Evolutionary conservation across 2,888 invertebrate species (phyloP).

Genomic region (Monopis laevigella): DNA sequence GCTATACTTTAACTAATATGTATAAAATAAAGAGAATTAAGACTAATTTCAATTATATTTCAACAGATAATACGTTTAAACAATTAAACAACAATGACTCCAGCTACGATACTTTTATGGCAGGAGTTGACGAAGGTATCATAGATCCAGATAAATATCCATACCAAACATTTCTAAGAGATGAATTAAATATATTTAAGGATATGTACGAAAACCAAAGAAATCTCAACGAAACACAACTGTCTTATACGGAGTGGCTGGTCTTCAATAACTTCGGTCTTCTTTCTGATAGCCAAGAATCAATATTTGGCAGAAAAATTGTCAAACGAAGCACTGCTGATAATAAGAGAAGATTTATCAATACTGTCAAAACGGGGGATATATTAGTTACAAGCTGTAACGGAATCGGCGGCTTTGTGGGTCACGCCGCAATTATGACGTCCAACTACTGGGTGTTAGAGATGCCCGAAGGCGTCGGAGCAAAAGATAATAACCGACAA

Average conservation of each 20-base stretch:
- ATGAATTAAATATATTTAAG: slow-evolving; percentile 37
- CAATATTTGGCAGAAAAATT: slow-evolving; percentile 34
- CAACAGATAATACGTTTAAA: too few species aligned
- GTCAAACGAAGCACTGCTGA: slow-evolving; percentile 31
- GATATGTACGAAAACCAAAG: slow-evolving; percentile 28
- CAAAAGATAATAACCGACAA: slow-evolving; percentile 31
- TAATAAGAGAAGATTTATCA: slow-evolving; percentile 34
- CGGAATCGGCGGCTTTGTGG: slow-evolving; percentile 31
- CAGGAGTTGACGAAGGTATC: slow-evolving; percentile 36
- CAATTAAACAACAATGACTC: too few species aligned
- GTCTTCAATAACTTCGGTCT: slow-evolving; percentile 39
- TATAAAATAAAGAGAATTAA: too few species aligned
- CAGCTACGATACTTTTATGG: slow-evolving; percentile 26
- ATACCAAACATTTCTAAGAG: slow-evolving; percentile 31
- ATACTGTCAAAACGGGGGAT: slow-evolving; percentile 34
- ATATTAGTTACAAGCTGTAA: slow-evolving; percentile 31
- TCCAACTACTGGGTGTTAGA: slow-evolving; percentile 35
- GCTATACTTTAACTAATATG: too few species aligned
- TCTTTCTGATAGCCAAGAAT: slow-evolving; percentile 35
- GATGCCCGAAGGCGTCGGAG: slow-evolving; percentile 32
- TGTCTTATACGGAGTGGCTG: slow-evolving; percentile 40
- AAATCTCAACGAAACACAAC: background rate
- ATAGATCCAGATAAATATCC: slow-evolving; percentile 42
- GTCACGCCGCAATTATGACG: slow-evolving; percentile 40
- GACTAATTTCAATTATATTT: too few species aligned